Conservation (phyloP, 2,113 vertebrate species). For the Actenoides lindsayi region DNA sequence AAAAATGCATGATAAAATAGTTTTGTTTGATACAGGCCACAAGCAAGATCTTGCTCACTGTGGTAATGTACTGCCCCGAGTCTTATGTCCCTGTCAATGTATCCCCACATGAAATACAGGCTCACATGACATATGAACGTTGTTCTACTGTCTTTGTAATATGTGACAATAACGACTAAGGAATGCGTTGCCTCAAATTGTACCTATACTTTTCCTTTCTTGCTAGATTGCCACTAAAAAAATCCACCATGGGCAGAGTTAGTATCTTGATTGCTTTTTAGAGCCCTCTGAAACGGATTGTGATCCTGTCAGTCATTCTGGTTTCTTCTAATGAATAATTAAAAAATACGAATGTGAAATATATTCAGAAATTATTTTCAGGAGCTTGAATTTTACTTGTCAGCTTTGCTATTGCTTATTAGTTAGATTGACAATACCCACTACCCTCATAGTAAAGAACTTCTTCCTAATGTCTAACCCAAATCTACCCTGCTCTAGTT, state of each 20-base stretch:
- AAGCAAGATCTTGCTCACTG: not conserved
- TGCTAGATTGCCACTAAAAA: not conserved
- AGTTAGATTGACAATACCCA: constrained; percentile 15
- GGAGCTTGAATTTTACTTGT: constrained; percentile 2
- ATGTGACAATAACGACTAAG: not conserved
- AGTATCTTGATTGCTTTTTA: not conserved
- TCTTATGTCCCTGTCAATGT: not conserved
- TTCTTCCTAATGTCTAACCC: too few relatives aligned
- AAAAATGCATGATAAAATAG: not conserved
- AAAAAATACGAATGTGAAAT: not conserved
- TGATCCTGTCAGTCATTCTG: not conserved
- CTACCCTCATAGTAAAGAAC: too few relatives aligned
- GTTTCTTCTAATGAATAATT: constrained; percentile 40
- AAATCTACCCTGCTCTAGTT: too few relatives aligned
- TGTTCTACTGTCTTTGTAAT: not conserved
- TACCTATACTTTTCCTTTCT: not conserved
- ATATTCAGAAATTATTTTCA: not conserved
- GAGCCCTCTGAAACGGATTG: not conserved
- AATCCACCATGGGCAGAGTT: not conserved
- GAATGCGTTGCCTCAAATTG: not conserved
- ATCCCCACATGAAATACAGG: not conserved
- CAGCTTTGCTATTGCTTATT: not conserved
- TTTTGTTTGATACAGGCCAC: not conserved
- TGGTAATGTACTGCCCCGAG: not conserved
- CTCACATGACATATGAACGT: rapidly evolving